Evolutionary conservation across 2,113 vertebrate genomes (phyloP), one percentile per base, ranked within the genome.

Genomic region (Nothoprocta perdicaria): DNA sequence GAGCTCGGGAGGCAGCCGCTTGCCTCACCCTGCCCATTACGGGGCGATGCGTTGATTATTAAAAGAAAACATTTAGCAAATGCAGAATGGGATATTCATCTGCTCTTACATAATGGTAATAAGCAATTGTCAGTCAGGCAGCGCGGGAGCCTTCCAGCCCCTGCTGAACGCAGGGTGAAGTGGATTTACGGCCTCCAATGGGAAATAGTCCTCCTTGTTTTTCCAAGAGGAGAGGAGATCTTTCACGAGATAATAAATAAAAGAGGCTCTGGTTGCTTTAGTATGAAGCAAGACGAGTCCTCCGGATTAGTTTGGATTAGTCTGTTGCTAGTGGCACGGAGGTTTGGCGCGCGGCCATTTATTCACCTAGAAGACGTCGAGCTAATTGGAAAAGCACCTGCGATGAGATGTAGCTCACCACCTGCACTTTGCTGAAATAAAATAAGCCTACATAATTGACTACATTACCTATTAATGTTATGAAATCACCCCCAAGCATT

Each of bases 21-120:
- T 97, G 94, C 96, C 90, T 89, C 95, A 97, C 69, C 67, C 29
- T 41, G 29, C 73, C 91, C 86, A 95, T 96, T 91, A 92, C 76
- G 84, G 55, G 79, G 78, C 23, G 86, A 87, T 17, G 74, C 90
- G 92, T 45, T 58, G 94, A 87, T 96, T 95, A 96, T 95, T 95
- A 96, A 96, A 96, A 96, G 93, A 97, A 96, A 95, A 96, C 94
- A 95, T 96, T 96, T 97, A 97, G 90, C 91, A 88, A 88, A 93
- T 26, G 95, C 92, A 91, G 93, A 90, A 16, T 72, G 78, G 93
- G 86, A 95, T 86, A 88, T 72, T 94, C 79, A 85, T 95, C 89
- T 96, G 73, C 77, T 84, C 57, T 95, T 96, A 88, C 80, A 88
- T 96, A 96, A 97, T 89, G 94, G 74, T 17, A 95, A 94, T 76